These are phyloP conservation scores for Corvus moneduloides DNA, from an alignment of 2,113 vertebrate species.

Conservation along the genomic window DNA sequence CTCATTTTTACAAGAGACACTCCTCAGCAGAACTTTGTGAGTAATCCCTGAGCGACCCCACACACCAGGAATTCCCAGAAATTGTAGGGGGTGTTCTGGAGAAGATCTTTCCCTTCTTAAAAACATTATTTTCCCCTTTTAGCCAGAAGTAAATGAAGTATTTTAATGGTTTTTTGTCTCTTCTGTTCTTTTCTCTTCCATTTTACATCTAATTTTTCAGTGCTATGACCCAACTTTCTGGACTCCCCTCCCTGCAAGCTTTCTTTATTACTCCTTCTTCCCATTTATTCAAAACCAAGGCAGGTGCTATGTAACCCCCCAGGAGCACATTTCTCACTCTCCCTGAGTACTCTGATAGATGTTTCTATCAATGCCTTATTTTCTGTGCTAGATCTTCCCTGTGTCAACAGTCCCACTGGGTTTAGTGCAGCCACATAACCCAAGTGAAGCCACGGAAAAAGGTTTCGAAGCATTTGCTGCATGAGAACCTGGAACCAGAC, in stretches of 20 bases:
- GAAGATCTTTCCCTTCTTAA: background rate
- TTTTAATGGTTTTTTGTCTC: background rate
- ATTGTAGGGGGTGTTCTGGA: background rate
- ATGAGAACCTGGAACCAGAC: background rate
- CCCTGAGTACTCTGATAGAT: background rate
- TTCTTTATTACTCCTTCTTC: background rate
- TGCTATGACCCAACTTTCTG: accelerated
- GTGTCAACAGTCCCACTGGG: background rate
- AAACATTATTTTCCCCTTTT: background rate
- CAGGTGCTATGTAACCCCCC: background rate
- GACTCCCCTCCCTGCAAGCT: background rate
- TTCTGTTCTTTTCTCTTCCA: background rate
- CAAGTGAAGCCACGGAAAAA: background rate
- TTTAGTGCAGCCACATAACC: background rate
- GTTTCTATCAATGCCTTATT: background rate
- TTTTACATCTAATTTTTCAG: background rate
- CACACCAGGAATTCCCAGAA: background rate
- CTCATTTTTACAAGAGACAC: background rate
- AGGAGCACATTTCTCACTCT: background rate
- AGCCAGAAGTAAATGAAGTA: background rate
- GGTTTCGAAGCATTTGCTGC: background rate
- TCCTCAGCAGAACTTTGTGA: background rate
- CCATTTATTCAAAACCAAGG: background rate
- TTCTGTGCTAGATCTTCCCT: background rate
- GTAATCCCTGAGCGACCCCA: background rate